phyloP scores from a whole-genome alignment of 2,888 invertebrate species.

The Drosophila kuntzei region DNA sequence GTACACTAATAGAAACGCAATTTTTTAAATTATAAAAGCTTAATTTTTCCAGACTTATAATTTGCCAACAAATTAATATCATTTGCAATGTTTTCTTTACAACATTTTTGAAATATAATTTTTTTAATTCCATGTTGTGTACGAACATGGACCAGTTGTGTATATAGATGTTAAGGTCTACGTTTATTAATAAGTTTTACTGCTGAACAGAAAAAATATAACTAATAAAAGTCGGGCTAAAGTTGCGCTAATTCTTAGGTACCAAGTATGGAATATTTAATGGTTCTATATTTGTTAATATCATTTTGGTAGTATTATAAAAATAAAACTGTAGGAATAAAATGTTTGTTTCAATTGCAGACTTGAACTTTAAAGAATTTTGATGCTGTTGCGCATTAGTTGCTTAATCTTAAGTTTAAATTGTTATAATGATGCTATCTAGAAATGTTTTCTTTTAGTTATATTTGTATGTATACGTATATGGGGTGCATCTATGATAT shows the following conservation, averaged over 20 bases:
- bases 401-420: conserved; percentile 3
- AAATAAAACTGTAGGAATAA: background rate
- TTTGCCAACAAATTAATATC: background rate
- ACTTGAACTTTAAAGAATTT: background rate
- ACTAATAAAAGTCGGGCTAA: background rate
- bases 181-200: background rate
- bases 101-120: background rate
- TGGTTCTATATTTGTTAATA: conserved; percentile 1
- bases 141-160: background rate
- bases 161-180: background rate
- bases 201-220: background rate
- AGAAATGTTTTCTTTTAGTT: conserved; percentile 1
- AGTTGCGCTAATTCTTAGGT: conserved; percentile 5
- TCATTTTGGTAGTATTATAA: conserved; percentile 6
- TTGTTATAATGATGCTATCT: conserved; percentile 16
- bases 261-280: conserved; percentile 10
- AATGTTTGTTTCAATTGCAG: background rate
- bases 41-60: background rate
- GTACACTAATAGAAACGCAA: conserved; percentile 1
- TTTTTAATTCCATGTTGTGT: background rate
- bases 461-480: background rate
- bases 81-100: background rate
- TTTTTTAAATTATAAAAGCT: background rate
- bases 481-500: background rate
- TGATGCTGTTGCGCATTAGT: background rate